Evolutionary conservation across 1,140 invertebrate species (phyloP), one percentile per base, ranked within the genome.

Genomic region (Daktulosphaira vitifoliae): DNA sequence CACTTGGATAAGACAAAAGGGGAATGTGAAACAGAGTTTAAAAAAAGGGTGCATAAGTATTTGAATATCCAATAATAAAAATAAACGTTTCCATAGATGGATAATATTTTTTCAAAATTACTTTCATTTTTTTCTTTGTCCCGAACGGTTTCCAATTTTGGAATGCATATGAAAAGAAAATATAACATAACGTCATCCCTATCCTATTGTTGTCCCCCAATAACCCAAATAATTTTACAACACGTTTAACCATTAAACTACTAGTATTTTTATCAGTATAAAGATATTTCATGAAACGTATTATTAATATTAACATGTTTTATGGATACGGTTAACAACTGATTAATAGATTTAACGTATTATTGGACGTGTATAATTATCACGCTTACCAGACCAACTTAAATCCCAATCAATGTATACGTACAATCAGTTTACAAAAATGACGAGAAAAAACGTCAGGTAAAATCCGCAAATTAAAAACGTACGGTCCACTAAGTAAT

Each of bases 51-150:
- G 29, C 15, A 39, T 22, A 39, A 29, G 56, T 39, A 62, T 62
- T 62, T 62, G 56, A 62, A 62, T 62, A 62, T 62, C 56, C 42
- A 62, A 62, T 62, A 62, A 62, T 48, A 62, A 62, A 62, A 48
- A 62, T 62, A 62, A 62, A 62, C 42, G 56, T 62, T 62, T 62
- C 56, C 42, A 39, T 46, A 62, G 56, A 62, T 62, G 56, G 25
- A 62, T 62, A 62, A 46, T 62, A n/a, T 44, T 48, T 62, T 62
- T 59, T 62, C 25, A 25, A 46, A 62, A 62, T 62, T 62, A 62
- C 56, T 62, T 62, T 62, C 56, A 20, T 62, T 33, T 62, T 59
- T 56, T 16, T 11, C 23, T 13, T 6, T 20, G 16, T 6, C 44
- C n/a, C 22, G 53, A 42, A 56, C 53, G 38, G 53, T 56, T 44